A percentile compares a stretch with the other conserved stretches of the same genome.
These are phyloP conservation scores for Dryas iulia DNA, from an alignment of 1,140 invertebrate genomes.

Conservation along the genomic window DNA sequence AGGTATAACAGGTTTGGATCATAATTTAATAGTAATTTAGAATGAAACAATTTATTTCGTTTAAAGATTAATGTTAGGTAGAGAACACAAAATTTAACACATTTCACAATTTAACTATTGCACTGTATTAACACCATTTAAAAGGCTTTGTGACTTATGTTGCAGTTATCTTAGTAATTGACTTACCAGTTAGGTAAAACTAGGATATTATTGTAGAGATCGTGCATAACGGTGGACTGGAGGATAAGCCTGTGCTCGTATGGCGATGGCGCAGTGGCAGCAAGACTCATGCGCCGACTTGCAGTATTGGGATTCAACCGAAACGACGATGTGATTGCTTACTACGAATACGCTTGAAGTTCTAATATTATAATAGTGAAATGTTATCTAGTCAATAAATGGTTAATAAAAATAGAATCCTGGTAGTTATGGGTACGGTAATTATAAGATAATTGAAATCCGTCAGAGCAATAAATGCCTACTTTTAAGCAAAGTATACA, in stretches of 20 bases:
- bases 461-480: neutral
- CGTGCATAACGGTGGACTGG: conserved; percentile 35
- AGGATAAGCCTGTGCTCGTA: conserved; percentile 38
- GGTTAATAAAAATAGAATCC: neutral
- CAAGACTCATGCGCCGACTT: conserved; percentile 52
- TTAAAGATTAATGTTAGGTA: neutral
- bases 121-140: neutral
- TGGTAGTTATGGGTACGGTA: too few relatives aligned
- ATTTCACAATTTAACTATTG: neutral
- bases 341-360: conserved; percentile 33
- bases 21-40: neutral
- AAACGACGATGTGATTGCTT: conserved; percentile 44
- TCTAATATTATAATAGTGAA: neutral
- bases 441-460: neutral
- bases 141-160: neutral
- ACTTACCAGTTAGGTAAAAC: conserved; percentile 34
- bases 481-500: neutral
- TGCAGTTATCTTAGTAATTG: conserved; percentile 1
- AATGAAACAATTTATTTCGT: neutral
- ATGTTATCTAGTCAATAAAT: conserved; percentile 2
- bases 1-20: neutral
- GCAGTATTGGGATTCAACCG: conserved; percentile 45
- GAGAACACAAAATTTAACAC: neutral
- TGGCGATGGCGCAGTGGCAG: conserved; percentile 43
- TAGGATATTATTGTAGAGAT: conserved; percentile 57